phyloP scores from a whole-genome alignment of 2,888 invertebrate genomes.

The Rhagonycha fulva region DNA sequence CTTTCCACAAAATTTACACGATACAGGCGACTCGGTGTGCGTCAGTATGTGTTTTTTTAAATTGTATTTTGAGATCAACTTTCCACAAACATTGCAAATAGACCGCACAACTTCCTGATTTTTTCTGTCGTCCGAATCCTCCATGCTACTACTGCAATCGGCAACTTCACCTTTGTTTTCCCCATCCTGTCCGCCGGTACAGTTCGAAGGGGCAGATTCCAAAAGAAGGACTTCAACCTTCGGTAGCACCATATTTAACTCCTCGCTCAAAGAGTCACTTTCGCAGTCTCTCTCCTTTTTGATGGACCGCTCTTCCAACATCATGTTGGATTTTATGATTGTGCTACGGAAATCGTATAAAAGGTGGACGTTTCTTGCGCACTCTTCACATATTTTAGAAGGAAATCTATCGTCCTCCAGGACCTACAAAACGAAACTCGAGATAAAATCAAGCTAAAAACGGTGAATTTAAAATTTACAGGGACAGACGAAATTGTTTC shows the following conservation, averaged over 20 bases:
- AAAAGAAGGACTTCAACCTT: not conserved
- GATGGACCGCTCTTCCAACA: not conserved
- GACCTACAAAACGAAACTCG: not conserved
- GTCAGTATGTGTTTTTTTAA: not conserved
- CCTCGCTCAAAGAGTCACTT: not conserved
- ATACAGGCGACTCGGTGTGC: not conserved
- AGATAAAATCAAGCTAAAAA: not conserved
- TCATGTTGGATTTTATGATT: not conserved
- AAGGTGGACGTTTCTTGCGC: not conserved
- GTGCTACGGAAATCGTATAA: not conserved
- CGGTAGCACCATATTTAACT: not conserved
- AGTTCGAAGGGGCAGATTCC: not conserved
- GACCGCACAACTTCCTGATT: not conserved
- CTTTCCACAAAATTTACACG: not conserved
- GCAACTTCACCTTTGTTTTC: not conserved
- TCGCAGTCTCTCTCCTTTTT: not conserved
- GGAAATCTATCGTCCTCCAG: not conserved
- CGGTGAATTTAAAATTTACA: not conserved
- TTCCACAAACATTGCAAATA: not conserved
- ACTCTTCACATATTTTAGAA: not conserved
- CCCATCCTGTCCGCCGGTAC: not conserved
- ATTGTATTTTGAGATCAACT: not conserved
- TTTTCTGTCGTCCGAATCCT: not conserved
- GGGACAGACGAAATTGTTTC: not conserved
- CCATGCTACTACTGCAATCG: not conserved